Evolutionary conservation across 1,140 invertebrate species (phyloP), one percentile per base, ranked within the genome.

Genomic region (Rhopalosiphum padi): DNA sequence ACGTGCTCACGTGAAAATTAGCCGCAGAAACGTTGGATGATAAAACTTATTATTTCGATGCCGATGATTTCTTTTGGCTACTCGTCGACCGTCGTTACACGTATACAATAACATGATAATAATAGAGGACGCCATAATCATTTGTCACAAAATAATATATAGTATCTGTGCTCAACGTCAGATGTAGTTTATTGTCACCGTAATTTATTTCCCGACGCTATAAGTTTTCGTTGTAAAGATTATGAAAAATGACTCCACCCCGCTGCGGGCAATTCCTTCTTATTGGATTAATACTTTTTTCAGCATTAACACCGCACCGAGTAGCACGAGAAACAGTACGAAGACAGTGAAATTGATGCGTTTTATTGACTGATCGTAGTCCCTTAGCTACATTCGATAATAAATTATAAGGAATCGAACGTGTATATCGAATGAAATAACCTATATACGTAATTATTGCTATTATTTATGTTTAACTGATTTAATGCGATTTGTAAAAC

Each of bases 251-350:
- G 30, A n/a, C 30, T n/a, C 60, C 60, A n/a, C 60, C 1, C 21
- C 1, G 15, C 60, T n/a, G 15, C 15, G 18, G 60, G 30, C 30
- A 11, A 60, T 77, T 77, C 60, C 30, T 77, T 77, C 11, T 77
- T 77, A n/a, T 77, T 77, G 60, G 60, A 77, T n/a, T 77, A 77
- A 77, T 77, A 77, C n/a, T 77, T 77, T 77, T 77, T 77, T 77
- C 60, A 18, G 60, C 15, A 77, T 35, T n/a, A n/a, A n/a, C n/a
- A 77, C n/a, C 11, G 60, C 30, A 68, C 30, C 3, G 30, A 77
- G 60, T 77, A 77, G 60, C 15, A 18, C 60, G 60, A 77, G 9
- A n/a, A 77, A n/a, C 3, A 77, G 60, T 77, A n/a, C 5, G 30
- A 35, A 77, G 60, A 77, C 30, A 77, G 60, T 77, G 15, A n/a